phyloP scores from a whole-genome alignment of 2,113 vertebrate species.

The Oplegnathus fasciatus region DNA sequence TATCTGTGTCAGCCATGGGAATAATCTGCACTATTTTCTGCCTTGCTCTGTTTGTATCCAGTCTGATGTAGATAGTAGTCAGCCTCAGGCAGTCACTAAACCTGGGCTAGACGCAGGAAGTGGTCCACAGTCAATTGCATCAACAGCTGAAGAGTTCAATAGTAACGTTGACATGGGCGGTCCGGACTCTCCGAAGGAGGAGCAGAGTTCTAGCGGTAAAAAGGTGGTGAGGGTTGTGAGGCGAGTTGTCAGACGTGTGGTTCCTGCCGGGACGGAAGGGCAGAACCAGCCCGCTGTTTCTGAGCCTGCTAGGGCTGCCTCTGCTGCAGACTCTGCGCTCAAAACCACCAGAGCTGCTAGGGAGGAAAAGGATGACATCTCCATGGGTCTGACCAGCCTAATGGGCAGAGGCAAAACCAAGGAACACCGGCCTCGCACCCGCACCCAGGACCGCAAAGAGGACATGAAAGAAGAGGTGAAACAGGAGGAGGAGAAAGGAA shows the following conservation, averaged over 20 bases:
- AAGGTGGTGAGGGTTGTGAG: constrained; percentile 87
- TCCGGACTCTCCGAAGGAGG: constrained; percentile 58
- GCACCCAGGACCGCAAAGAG: constrained; percentile 79
- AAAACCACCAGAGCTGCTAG: constrained; percentile 43
- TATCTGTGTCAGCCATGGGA: background rate
- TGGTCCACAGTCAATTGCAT: constrained; percentile 38
- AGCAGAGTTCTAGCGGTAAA: constrained; percentile 82
- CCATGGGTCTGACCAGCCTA: constrained; percentile 90
- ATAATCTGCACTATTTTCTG: constrained; percentile 39
- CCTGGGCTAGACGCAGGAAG: constrained; percentile 55
- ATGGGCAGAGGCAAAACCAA: constrained; percentile 92
- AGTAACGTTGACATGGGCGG: constrained; percentile 63
- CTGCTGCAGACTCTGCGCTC: constrained; percentile 41
- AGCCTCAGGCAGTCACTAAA: constrained; percentile 60
- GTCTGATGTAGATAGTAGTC: constrained; percentile 79
- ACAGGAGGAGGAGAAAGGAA: constrained; percentile 49
- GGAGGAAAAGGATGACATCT: constrained; percentile 90
- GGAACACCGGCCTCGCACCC: constrained; percentile 88
- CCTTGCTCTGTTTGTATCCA: constrained; percentile 68
- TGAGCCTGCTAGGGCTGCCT: constrained; percentile 34
- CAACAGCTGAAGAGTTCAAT: constrained; percentile 51
- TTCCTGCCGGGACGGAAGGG: constrained; percentile 83
- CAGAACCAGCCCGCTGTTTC: constrained; percentile 30
- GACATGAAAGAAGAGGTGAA: constrained; percentile 62
- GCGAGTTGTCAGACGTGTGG: constrained; percentile 88